Evolutionary conservation across 2,113 vertebrate genomes (phyloP).

Genomic region (Halichoerus grypus): DNA sequence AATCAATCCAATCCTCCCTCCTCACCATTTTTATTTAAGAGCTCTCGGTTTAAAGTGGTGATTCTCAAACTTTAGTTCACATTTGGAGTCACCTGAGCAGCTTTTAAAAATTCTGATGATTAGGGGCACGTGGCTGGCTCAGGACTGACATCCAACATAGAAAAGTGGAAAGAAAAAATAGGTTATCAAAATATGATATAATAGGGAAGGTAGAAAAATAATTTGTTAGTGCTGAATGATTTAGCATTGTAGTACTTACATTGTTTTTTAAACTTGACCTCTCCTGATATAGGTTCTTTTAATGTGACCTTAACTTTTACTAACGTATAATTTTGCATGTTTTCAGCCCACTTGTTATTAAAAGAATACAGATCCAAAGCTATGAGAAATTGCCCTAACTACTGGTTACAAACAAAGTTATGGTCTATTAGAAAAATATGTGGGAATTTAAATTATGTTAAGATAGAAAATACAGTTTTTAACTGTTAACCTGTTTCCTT

Average conservation of each 20-base stretch:
- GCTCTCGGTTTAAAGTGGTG: not conserved
- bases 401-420: constrained; percentile 24
- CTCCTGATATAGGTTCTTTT: not conserved
- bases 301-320: not conserved
- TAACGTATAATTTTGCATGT: constrained; percentile 16
- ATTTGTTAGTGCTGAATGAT: not conserved
- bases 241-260: not conserved
- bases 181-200: constrained; percentile 8
- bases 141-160: not conserved
- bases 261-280: not conserved
- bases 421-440: constrained; percentile 17
- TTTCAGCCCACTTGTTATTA: constrained; percentile 18
- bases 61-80: constrained; percentile 22
- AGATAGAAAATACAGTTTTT: not conserved
- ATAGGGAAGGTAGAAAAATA: not conserved
- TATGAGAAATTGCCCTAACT: not conserved
- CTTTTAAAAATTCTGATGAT: constrained; percentile 5
- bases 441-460: not conserved
- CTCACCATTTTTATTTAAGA: not conserved
- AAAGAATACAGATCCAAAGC: constrained; percentile 15
- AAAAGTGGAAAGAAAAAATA: constrained; percentile 24
- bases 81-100: constrained; percentile 4
- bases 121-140: not conserved
- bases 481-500: constrained; percentile 39
- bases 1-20: not conserved